A percentile compares a stretch with the other conserved stretches of the same genome.
Conservation (phyloP, 2,888 invertebrate species). For the Phragmatobia fuliginosa region DNA sequence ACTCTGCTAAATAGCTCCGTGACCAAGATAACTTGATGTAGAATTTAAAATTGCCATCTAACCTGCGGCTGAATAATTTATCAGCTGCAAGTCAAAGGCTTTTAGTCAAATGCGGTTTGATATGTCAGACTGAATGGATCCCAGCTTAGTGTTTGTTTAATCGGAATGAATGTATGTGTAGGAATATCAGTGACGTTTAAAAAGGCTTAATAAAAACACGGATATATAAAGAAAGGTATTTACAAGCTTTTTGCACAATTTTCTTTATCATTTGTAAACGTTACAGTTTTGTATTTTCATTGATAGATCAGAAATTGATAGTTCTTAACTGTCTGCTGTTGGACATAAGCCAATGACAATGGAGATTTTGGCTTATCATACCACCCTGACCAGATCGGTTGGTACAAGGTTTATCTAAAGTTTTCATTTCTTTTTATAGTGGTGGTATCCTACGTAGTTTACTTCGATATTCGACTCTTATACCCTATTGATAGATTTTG, state of each 20-base stretch:
- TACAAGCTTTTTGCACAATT: too few relatives aligned
- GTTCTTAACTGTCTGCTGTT: too few relatives aligned
- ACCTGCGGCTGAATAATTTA: constrained; percentile 49
- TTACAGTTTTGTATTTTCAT: too few relatives aligned
- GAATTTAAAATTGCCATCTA: constrained; percentile 7
- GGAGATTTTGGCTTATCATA: too few relatives aligned
- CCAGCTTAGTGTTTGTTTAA: constrained; percentile 4
- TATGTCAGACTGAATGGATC: constrained; percentile 2
- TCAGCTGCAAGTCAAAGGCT: constrained; percentile 43
- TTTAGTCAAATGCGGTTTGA: constrained; percentile 55
- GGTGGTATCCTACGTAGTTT: too few relatives aligned
- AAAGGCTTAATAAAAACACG: not conserved
- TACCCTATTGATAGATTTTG: too few relatives aligned
- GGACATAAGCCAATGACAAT: too few relatives aligned
- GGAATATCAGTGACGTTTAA: not conserved
- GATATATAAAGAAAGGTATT: not conserved
- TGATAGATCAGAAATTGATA: too few relatives aligned
- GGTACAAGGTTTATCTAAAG: too few relatives aligned
- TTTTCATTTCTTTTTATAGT: too few relatives aligned
- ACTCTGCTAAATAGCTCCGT: not conserved
- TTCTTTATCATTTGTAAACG: not conserved
- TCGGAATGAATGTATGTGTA: not conserved
- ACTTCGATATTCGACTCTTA: too few relatives aligned
- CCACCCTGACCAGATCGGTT: too few relatives aligned
- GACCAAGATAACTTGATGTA: not conserved